A percentile compares a stretch with the other conserved stretches of the same genome.
Evolutionary conservation across 1,140 invertebrate genomes (phyloP).

Genomic region (Cherax quadricarinatus): DNA sequence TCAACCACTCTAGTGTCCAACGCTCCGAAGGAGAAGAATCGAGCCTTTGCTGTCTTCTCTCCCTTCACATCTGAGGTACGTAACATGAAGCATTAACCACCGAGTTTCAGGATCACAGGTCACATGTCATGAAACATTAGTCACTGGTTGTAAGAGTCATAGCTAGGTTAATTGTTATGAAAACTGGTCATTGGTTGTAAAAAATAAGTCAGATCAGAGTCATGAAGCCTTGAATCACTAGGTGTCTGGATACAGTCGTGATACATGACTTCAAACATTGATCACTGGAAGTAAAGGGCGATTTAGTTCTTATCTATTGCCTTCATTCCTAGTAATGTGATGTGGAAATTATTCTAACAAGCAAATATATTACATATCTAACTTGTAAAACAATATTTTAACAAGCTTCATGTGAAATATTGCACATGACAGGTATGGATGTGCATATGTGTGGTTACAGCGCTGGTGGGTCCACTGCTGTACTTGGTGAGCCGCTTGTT

Average conservation of each 20-base stretch:
- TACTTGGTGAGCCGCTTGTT: neutral
- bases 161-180: too few relatives aligned
- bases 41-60: constrained; percentile 49
- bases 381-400: too few relatives aligned
- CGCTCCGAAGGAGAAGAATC: constrained; percentile 38
- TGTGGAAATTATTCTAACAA: too few relatives aligned
- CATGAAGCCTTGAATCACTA: too few relatives aligned
- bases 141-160: too few relatives aligned
- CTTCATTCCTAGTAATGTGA: neutral
- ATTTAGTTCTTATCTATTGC: neutral
- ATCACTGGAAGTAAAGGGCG: neutral
- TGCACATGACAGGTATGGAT: neutral
- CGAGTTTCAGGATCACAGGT: neutral
- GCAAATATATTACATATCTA: too few relatives aligned
- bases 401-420: neutral
- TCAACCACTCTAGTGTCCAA: constrained; percentile 15
- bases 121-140: neutral
- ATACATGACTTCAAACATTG: too few relatives aligned
- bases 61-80: constrained; percentile 33
- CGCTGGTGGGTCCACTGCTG: constrained; percentile 3
- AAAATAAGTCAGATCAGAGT: too few relatives aligned
- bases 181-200: neutral
- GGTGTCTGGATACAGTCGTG: too few relatives aligned
- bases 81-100: neutral
- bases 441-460: neutral